Conservation (phyloP, 2,113 vertebrate genomes). For the Phaethornis superciliosus region DNA sequence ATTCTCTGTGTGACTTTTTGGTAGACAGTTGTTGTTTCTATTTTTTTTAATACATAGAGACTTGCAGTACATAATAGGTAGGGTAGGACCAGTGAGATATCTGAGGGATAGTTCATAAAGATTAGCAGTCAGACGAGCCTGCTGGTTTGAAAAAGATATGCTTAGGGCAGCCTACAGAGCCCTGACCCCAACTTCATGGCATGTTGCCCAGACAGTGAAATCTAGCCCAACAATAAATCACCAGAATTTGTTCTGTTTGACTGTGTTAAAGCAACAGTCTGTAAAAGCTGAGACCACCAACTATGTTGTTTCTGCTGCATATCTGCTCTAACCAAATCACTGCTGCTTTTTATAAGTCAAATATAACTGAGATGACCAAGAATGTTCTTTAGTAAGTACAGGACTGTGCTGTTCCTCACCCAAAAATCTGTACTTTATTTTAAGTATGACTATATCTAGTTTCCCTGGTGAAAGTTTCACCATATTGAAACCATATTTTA, state of each 20-base stretch:
- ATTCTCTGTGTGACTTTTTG: neutral
- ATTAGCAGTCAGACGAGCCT: neutral
- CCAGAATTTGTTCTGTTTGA: constrained; percentile 36
- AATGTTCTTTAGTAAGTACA: neutral
- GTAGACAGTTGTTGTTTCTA: neutral
- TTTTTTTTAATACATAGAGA: neutral
- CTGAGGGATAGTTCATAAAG: neutral
- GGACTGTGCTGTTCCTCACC: neutral
- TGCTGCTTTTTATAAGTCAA: neutral
- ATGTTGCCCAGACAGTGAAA: constrained; percentile 49
- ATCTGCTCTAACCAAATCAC: constrained; percentile 5
- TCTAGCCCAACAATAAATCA: constrained; percentile 49
- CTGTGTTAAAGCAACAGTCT: constrained; percentile 35
- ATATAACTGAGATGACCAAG: neutral
- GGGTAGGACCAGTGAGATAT: neutral
- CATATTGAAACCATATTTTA: constrained; percentile 53
- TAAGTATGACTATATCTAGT: neutral
- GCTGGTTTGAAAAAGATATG: constrained; percentile 10
- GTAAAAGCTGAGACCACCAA: constrained; percentile 33
- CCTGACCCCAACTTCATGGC: constrained; percentile 37
- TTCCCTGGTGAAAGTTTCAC: constrained; percentile 13
- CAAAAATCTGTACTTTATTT: constrained; percentile 50
- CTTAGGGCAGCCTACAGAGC: neutral
- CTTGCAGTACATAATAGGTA: neutral
- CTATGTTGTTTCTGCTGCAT: neutral